phyloP scores from a whole-genome alignment of 2,797 vertebrate genomes.

The Gymnocypris eckloni region DNA sequence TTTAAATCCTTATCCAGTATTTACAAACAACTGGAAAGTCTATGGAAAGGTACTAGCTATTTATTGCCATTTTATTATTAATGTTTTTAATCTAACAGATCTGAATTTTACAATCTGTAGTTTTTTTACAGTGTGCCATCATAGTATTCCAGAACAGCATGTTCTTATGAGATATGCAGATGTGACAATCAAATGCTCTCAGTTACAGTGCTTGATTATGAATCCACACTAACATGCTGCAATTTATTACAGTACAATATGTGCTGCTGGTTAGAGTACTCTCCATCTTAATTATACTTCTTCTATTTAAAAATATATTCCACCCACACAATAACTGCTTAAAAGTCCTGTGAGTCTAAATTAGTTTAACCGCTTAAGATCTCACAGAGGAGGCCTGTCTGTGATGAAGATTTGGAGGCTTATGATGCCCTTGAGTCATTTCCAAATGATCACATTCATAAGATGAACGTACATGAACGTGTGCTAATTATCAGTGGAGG shows the following conservation, averaged over 20 bases:
- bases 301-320: conserved; percentile 16
- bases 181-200: neutral
- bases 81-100: neutral
- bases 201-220: conserved; percentile 7
- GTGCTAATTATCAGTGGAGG: neutral
- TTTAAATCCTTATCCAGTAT: too few relatives aligned
- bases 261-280: neutral
- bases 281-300: conserved; percentile 8
- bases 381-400: neutral
- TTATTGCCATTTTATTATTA: too few relatives aligned
- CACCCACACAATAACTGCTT: conserved; percentile 27
- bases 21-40: neutral
- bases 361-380: neutral
- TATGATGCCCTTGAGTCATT: neutral
- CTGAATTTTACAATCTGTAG: neutral
- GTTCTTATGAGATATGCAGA: neutral
- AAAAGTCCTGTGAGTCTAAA: conserved; percentile 6
- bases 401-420: neutral
- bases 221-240: neutral
- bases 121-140: neutral
- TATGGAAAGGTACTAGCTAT: too few relatives aligned
- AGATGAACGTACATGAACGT: neutral
- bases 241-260: neutral
- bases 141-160: neutral
- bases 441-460: neutral